phyloP scores from a whole-genome alignment of 1,140 invertebrate genomes.

The Drosophila oshimai region DNA sequence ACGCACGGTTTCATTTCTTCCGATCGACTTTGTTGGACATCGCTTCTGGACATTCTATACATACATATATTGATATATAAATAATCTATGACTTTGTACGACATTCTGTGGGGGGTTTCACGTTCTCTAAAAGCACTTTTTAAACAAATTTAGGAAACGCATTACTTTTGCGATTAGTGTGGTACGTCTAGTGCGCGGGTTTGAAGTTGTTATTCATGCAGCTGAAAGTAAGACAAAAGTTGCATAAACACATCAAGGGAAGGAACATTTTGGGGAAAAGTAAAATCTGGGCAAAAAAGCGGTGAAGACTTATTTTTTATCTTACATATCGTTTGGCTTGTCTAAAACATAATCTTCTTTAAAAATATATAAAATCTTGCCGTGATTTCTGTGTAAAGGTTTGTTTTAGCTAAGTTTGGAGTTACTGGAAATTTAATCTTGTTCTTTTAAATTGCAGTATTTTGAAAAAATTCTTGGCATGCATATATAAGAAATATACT shows the following conservation, averaged over 20 bases:
- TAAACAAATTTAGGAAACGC: slow-evolving; percentile 78
- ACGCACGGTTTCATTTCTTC: not conserved
- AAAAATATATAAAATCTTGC: slow-evolving; percentile 44
- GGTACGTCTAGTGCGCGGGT: slow-evolving; percentile 79
- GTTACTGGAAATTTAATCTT: slow-evolving; percentile 33
- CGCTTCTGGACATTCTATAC: slow-evolving; percentile 22
- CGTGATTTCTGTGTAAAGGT: slow-evolving; percentile 7
- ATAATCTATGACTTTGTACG: slow-evolving; percentile 44
- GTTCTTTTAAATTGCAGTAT: not conserved
- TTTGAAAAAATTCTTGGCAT: slow-evolving; percentile 1
- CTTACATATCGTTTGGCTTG: slow-evolving; percentile 15
- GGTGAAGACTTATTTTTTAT: slow-evolving; percentile 6
- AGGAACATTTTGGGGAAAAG: slow-evolving; percentile 9
- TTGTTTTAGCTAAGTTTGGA: slow-evolving; percentile 26
- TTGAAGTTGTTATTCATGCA: slow-evolving; percentile 82
- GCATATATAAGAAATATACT: slow-evolving; percentile 11
- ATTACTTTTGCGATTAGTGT: slow-evolving; percentile 76
- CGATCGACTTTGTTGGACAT: not conserved
- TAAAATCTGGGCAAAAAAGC: not conserved
- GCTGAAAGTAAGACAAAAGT: slow-evolving; percentile 75
- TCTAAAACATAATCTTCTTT: slow-evolving; percentile 34
- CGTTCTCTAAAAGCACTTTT: slow-evolving; percentile 77
- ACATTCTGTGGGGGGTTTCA: slow-evolving; percentile 37
- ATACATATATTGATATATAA: slow-evolving; percentile 22
- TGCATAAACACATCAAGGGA: slow-evolving; percentile 58